Conservation (phyloP, 2,113 vertebrate genomes). For the Vulpes ferrilata region DNA sequence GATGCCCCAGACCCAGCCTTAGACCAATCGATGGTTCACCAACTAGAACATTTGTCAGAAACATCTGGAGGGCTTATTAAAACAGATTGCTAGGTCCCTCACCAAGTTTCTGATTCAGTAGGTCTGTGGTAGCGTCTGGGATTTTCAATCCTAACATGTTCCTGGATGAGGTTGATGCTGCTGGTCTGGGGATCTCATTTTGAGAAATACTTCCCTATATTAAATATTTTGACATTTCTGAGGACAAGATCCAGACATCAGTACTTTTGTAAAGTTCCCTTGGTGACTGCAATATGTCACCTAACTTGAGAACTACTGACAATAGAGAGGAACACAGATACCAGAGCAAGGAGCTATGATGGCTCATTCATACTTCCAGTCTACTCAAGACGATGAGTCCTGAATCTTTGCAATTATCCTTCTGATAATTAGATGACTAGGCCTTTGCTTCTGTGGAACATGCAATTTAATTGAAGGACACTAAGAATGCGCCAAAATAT, state of each 20-base stretch:
- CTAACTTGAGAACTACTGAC: background rate
- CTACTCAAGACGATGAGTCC: background rate
- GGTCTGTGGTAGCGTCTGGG: background rate
- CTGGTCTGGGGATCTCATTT: background rate
- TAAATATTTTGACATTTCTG: background rate
- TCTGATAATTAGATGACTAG: background rate
- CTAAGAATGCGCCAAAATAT: background rate
- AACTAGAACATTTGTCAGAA: background rate
- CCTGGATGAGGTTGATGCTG: background rate
- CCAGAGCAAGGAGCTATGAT: background rate
- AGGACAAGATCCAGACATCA: background rate
- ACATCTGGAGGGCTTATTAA: background rate
- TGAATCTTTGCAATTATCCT: background rate
- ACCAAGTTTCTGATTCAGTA: background rate
- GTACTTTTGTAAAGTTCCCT: background rate
- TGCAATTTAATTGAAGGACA: background rate
- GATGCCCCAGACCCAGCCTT: background rate
- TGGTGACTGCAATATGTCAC: background rate
- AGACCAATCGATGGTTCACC: background rate
- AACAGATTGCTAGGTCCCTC: background rate
- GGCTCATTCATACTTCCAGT: background rate
- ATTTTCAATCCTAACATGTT: background rate
- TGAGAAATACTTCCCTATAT: background rate
- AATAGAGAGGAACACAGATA: background rate
- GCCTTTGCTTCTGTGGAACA: background rate